Evolutionary conservation across 35 echinoderm and acorn worm genomes (phyloP).

Genomic region (Nesometra sesokonis): DNA sequence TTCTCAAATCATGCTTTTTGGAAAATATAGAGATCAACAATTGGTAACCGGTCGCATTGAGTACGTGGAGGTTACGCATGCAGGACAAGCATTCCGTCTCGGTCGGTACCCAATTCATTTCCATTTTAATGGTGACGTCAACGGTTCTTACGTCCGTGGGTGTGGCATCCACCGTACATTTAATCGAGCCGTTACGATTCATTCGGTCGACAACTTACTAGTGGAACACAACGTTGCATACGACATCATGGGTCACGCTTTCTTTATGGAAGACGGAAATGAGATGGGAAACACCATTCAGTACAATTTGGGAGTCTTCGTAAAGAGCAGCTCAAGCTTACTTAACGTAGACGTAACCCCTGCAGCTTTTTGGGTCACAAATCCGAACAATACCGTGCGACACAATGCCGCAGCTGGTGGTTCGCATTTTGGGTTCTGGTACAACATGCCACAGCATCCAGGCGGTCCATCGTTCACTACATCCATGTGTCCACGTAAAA

Average conservation of each 20-base stretch:
- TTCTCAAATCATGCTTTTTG: conserved; percentile 61
- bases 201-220: conserved; percentile 42
- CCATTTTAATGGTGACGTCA: conserved; percentile 58
- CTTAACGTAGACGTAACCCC: conserved; percentile 72
- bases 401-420: conserved; percentile 73
- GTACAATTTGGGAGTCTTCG: conserved; percentile 68
- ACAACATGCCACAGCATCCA: conserved; percentile 44
- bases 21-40: conserved; percentile 32
- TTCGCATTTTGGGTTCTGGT: conserved; percentile 61
- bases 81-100: conserved; percentile 72
- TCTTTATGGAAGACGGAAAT: conserved; percentile 70
- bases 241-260: conserved; percentile 68
- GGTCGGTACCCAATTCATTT: conserved; percentile 82
- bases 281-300: conserved; percentile 75
- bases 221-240: conserved; percentile 73
- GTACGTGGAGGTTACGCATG: conserved; percentile 67
- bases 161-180: conserved; percentile 66
- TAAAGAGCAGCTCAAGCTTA: conserved; percentile 48
- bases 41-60: conserved; percentile 38
- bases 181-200: conserved; percentile 59
- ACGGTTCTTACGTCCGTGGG: conserved; percentile 53
- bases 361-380: conserved; percentile 65
- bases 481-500: conserved; percentile 37
- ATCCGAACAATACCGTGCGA: conserved; percentile 52
- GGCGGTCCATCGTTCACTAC: conserved; percentile 56